These are phyloP conservation scores for Nemotelus pantherinus DNA, from an alignment of 2,888 invertebrate species.

Conservation along the genomic window DNA sequence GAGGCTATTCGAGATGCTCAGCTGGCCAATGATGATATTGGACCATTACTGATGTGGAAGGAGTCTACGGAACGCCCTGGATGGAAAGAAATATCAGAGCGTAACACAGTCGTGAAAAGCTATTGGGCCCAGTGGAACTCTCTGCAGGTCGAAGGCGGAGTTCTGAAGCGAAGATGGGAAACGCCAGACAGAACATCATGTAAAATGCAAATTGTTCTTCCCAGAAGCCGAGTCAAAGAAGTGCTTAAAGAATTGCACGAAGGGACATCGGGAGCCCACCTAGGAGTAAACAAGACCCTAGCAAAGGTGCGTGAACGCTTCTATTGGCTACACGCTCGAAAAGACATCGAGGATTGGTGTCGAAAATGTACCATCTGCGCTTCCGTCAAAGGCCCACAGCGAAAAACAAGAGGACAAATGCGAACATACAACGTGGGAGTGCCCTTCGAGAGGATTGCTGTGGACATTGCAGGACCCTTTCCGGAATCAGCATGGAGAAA, in stretches of 20 bases:
- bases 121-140: constrained; percentile 29
- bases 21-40: background rate
- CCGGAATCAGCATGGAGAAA: constrained; percentile 29
- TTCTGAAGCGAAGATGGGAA: constrained; percentile 36
- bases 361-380: no score
- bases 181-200: background rate
- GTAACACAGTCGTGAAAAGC: constrained; percentile 8
- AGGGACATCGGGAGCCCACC: constrained; percentile 54
- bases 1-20: no score
- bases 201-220: constrained; percentile 46
- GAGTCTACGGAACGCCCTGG: background rate
- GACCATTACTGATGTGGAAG: background rate
- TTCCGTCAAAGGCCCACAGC: no score
- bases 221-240: constrained; percentile 47
- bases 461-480: no score
- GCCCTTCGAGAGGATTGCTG: no score
- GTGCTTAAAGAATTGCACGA: constrained; percentile 50
- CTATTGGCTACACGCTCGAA: constrained; percentile 7
- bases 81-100: constrained; percentile 21
- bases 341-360: no score
- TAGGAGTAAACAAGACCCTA: constrained; percentile 46
- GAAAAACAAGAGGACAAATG: no score
- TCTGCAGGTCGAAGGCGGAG: constrained; percentile 17
- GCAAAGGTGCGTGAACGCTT: background rate
- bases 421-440: no score